These are phyloP conservation scores for Fissipunctia ypsillon DNA, from an alignment of 2,888 invertebrate species.

Conservation along the genomic window DNA sequence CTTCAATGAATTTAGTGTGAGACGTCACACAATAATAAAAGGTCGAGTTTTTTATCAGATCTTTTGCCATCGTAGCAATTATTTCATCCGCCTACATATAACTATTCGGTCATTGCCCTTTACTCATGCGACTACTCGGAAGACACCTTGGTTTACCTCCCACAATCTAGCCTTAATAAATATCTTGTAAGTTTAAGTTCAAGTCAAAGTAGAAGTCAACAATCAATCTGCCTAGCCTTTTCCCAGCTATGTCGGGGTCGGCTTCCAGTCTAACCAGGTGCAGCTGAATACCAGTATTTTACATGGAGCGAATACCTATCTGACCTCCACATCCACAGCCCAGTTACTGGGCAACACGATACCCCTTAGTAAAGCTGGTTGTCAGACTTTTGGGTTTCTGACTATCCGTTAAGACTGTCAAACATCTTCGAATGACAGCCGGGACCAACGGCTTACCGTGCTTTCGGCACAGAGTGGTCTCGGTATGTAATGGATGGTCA, in stretches of 20 bases:
- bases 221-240: not conserved
- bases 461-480: no score
- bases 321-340: not conserved
- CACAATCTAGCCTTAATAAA: slow-evolving; percentile 23
- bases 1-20: not conserved
- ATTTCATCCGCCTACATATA: slow-evolving; percentile 32
- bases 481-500: no score
- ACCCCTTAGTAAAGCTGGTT: not conserved
- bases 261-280: not conserved
- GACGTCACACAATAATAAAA: not conserved
- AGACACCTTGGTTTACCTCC: slow-evolving; percentile 42
- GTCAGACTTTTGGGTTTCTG: no score
- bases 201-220: slow-evolving; percentile 1
- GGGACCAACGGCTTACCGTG: no score
- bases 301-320: not conserved
- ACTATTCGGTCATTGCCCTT: slow-evolving; percentile 36
- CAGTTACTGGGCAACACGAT: not conserved
- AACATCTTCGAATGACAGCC: no score
- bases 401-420: no score
- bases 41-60: slow-evolving; percentile 26
- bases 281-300: not conserved
- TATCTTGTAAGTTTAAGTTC: slow-evolving; percentile 40
- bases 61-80: slow-evolving; percentile 24
- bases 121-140: not conserved
- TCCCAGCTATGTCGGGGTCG: not conserved